These are phyloP conservation scores for Amphiprion ocellaris DNA, from an alignment of 2,113 vertebrate species.

Conservation along the genomic window DNA sequence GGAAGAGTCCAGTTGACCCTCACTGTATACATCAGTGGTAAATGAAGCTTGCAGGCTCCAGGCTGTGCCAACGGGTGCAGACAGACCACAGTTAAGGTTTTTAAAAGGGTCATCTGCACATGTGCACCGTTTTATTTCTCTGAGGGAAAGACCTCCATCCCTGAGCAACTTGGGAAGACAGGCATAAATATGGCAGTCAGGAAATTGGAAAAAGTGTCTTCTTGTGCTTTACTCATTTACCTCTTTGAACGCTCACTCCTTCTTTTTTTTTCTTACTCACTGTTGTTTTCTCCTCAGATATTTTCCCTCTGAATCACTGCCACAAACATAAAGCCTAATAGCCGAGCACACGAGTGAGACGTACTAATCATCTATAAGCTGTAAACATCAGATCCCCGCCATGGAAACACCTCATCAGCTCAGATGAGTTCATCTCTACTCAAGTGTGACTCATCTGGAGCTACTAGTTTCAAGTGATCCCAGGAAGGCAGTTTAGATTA, in stretches of 20 bases:
- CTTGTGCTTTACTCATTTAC: slow-evolving; percentile 8
- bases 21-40: too few relatives aligned
- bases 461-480: slow-evolving; percentile 26
- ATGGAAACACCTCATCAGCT: slow-evolving; percentile 60
- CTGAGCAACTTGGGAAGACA: slow-evolving; percentile 15
- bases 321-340: slow-evolving; percentile 50
- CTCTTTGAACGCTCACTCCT: background rate
- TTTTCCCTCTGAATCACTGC: slow-evolving; percentile 65
- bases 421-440: slow-evolving; percentile 50
- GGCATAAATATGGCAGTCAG: slow-evolving; percentile 13
- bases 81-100: background rate
- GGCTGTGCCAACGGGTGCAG: background rate
- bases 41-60: background rate
- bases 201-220: slow-evolving; percentile 30
- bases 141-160: slow-evolving; percentile 21
- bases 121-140: background rate
- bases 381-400: slow-evolving; percentile 41
- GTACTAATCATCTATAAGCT: slow-evolving; percentile 40
- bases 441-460: slow-evolving; percentile 37
- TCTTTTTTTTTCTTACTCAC: background rate
- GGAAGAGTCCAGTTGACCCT: background rate
- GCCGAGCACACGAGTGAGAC: slow-evolving; percentile 24
- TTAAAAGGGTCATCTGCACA: background rate
- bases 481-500: slow-evolving; percentile 5
- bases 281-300: slow-evolving; percentile 42